Percentiles rank a stretch among this genome's conserved stretches.
phyloP scores from a whole-genome alignment of 2,113 vertebrate species.

The Ramphastos sulfuratus region DNA sequence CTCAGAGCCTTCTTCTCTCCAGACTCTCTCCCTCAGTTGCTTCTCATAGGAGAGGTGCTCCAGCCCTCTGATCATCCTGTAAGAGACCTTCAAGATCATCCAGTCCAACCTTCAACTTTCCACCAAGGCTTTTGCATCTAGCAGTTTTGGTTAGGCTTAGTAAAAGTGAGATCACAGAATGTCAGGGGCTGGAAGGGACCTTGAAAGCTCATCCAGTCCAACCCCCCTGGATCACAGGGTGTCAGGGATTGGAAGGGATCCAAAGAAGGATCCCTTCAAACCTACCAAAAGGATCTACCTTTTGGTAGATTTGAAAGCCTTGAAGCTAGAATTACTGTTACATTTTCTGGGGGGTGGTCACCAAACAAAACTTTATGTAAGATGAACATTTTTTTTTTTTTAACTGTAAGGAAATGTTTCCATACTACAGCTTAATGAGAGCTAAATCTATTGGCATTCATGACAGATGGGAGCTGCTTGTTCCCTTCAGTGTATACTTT shows the following conservation, averaged over 20 bases:
- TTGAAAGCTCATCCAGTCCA: too few species aligned
- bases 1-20: too few species aligned
- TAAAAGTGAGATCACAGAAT: background rate
- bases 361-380: background rate
- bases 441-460: background rate
- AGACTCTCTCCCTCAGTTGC: too few species aligned
- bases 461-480: background rate
- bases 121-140: background rate
- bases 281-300: background rate
- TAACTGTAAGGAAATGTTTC: background rate
- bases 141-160: background rate
- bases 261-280: too few species aligned
- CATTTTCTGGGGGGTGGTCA: background rate
- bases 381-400: background rate
- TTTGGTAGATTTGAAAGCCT: background rate
- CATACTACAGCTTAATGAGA: background rate
- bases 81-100: too few species aligned
- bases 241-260: too few species aligned
- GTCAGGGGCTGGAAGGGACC: too few species aligned
- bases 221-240: too few species aligned
- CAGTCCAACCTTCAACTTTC: background rate
- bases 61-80: too few species aligned
- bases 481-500: background rate
- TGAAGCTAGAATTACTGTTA: background rate
- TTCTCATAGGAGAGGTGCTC: too few species aligned